Evolutionary conservation across 2,797 vertebrate genomes (phyloP).

Genomic region (Glyptemys insculpta): DNA sequence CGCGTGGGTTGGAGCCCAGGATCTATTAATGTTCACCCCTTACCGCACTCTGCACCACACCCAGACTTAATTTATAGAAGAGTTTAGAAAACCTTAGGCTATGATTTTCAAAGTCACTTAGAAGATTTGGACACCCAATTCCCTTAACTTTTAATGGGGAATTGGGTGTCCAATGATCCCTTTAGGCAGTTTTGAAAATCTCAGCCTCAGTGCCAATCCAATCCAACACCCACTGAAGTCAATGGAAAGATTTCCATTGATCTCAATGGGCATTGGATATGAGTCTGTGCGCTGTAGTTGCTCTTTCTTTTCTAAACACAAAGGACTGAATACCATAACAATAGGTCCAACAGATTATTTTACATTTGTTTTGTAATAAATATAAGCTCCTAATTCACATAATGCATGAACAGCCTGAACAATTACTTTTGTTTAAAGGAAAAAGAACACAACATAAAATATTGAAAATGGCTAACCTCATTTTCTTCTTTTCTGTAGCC

Average conservation of each 20-base stretch:
- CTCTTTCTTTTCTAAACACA: neutral
- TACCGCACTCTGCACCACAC: neutral
- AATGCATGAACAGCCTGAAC: neutral
- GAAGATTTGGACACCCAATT: neutral
- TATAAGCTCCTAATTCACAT: neutral
- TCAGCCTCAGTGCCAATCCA: neutral
- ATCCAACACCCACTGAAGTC: neutral
- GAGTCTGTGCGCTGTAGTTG: neutral
- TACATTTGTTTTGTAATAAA: neutral
- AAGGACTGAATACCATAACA: neutral
- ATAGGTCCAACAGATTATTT: neutral
- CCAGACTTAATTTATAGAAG: neutral
- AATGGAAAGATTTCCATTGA: neutral
- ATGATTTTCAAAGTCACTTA: neutral
- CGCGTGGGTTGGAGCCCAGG: neutral
- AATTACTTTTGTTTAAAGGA: neutral
- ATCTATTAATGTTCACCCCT: neutral
- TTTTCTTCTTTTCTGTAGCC: neutral
- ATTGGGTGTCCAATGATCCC: neutral
- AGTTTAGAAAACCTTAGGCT: too few relatives aligned
- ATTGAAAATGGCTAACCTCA: neutral
- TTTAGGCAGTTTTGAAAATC: slow-evolving; percentile 5
- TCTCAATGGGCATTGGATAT: too few relatives aligned
- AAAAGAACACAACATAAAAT: neutral
- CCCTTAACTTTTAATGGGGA: neutral